Evolutionary conservation across 2,888 invertebrate genomes (phyloP).

Genomic region (Ganaspis brasiliensis): DNA sequence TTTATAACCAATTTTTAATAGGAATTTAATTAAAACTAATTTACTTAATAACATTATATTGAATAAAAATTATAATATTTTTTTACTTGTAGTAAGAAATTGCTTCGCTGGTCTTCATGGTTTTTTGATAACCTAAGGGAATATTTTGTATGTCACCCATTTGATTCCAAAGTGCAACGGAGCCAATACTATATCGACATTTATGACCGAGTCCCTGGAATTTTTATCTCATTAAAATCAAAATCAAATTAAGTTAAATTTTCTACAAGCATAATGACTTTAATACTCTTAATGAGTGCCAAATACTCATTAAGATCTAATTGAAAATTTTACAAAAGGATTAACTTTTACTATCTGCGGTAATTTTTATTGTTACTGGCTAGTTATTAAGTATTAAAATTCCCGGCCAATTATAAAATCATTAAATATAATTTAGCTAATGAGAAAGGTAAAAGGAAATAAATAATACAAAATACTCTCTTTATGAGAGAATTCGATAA

Average conservation of each 20-base stretch:
- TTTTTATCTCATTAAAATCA: background rate
- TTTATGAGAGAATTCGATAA: background rate
- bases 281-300: background rate
- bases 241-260: background rate
- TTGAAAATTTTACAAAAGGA: no score
- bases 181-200: slow-evolving; percentile 81
- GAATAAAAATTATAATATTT: slow-evolving; percentile 6
- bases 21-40: slow-evolving; percentile 26
- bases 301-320: no score
- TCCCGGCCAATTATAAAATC: no score
- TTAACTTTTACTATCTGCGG: no score
- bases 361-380: no score
- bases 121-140: slow-evolving; percentile 75
- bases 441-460: background rate
- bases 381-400: no score
- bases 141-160: slow-evolving; percentile 78
- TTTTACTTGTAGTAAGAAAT: slow-evolving; percentile 81
- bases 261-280: background rate
- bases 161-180: slow-evolving; percentile 81
- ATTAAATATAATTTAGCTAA: no score
- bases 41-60: background rate
- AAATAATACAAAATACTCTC: background rate
- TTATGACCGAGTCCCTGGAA: slow-evolving; percentile 80
- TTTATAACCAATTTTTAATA: no score
- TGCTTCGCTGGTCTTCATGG: slow-evolving; percentile 76